phyloP scores from a whole-genome alignment of 2,113 vertebrate genomes.

The Heterotilapia buettikoferi region DNA sequence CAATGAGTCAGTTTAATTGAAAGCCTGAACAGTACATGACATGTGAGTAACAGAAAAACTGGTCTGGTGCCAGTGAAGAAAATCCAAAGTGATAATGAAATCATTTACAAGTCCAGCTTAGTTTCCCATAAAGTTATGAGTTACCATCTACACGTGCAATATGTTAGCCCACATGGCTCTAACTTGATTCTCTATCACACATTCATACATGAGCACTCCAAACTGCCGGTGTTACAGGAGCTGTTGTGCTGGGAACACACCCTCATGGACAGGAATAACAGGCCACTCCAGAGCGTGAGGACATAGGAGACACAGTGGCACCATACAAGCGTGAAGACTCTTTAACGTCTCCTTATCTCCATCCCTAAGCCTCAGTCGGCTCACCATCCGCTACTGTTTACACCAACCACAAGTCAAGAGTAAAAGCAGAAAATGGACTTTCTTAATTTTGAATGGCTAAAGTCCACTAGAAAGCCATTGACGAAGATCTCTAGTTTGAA shows the following conservation, averaged over 20 bases:
- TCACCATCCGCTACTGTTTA: conserved; percentile 47
- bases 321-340: conserved; percentile 49
- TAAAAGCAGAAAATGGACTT: conserved; percentile 44
- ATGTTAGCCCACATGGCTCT: neutral
- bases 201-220: neutral
- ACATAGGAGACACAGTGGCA: conserved; percentile 66
- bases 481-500: conserved; percentile 25
- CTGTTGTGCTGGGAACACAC: conserved; percentile 58
- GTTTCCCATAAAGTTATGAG: neutral
- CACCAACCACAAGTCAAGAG: conserved; percentile 50
- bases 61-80: neutral
- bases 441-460: conserved; percentile 37
- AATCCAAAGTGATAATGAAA: neutral
- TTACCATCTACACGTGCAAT: neutral
- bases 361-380: conserved; percentile 8
- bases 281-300: conserved; percentile 65
- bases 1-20: conserved; percentile 5
- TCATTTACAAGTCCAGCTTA: neutral
- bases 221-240: conserved; percentile 38
- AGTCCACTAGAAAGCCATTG: conserved; percentile 58
- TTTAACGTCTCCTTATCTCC: conserved; percentile 51
- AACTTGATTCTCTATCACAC: neutral
- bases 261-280: conserved; percentile 75
- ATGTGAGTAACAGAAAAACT: neutral
- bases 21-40: neutral